Evolutionary conservation across 2,888 invertebrate genomes (phyloP), one percentile per base, ranked within the genome.

Genomic region (Argynnis bischoffii): DNA sequence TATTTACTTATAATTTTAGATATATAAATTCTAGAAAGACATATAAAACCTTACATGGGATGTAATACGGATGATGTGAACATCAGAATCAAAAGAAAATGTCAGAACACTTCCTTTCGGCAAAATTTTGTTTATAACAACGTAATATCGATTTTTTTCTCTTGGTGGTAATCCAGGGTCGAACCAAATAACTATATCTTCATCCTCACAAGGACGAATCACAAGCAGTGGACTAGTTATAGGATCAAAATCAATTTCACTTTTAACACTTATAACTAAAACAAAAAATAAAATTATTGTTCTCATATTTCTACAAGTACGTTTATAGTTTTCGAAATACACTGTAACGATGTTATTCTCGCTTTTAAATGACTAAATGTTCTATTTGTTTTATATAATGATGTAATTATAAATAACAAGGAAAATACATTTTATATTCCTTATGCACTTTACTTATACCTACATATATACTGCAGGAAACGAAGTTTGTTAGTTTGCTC

Each of bases 61-160:
- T 2, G 64, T 14, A 53, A n/a, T 51, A 18, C 60, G 31, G 2
- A 56, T 16, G 18, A 66, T 14, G 21, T 66, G 26, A 5, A 69
- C 69, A 47, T 64, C 66, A 1, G 55, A 55, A 53, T 67, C 64
- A 16, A 69, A 69, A 31, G 55, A 21, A 15, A 54, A 15, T 31
- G 18, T 31, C 3, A 67, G 11, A 16, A 55, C 31, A 13, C n/a
- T 53, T n/a, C 50, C 48, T 6, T n/a, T 26, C 14, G 55, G 53
- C 14, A 67, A 46, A 2, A 14, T 3, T 61, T 31, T 64, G 6
- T 61, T 60, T 6, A 51, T 47, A 0, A 66, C 47, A n/a, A 69
- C 51, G 26, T 69, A 69, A 21, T 69, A 69, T 11, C 66, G 66
- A 16, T 69, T 69, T n/a, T 66, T 64, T 47, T 69, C 66, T 16